Evolutionary conservation across 2,113 vertebrate genomes (phyloP).

Genomic region (Cervus canadensis): DNA sequence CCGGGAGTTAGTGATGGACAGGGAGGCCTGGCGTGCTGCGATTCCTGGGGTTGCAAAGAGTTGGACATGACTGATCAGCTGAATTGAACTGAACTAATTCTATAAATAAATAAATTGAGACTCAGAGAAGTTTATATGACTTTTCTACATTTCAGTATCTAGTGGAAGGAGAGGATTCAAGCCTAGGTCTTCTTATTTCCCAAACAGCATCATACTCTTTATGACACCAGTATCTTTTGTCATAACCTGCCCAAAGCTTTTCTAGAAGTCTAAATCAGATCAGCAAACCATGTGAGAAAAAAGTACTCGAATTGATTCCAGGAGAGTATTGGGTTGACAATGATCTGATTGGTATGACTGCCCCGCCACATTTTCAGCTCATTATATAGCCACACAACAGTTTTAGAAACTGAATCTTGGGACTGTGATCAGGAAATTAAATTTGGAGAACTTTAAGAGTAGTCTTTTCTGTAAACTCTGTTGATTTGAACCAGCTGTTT

Average conservation of each 20-base stretch:
- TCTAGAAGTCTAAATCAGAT: not conserved
- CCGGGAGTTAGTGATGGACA: too few relatives aligned
- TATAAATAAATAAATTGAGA: not conserved
- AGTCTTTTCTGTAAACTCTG: not conserved
- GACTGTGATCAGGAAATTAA: not conserved
- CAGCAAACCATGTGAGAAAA: not conserved
- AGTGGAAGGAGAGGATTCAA: not conserved
- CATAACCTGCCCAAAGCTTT: not conserved
- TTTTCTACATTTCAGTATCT: not conserved
- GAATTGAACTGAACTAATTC: not conserved
- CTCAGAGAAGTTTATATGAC: not conserved
- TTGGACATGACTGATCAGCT: too few relatives aligned
- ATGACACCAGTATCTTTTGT: not conserved
- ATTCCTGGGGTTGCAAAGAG: too few relatives aligned
- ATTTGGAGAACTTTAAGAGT: not conserved
- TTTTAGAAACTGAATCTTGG: not conserved
- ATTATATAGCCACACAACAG: not conserved
- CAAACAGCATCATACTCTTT: not conserved
- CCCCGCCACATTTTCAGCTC: not conserved
- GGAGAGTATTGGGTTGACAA: not conserved
- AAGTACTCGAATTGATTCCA: not conserved
- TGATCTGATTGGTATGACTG: not conserved
- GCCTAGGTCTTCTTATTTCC: not conserved
- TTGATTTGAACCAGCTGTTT: conserved; percentile 9
- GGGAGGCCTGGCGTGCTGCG: too few relatives aligned